These are phyloP conservation scores for Cichladusa arquata DNA, from an alignment of 2,113 vertebrate species.

Conservation along the genomic window DNA sequence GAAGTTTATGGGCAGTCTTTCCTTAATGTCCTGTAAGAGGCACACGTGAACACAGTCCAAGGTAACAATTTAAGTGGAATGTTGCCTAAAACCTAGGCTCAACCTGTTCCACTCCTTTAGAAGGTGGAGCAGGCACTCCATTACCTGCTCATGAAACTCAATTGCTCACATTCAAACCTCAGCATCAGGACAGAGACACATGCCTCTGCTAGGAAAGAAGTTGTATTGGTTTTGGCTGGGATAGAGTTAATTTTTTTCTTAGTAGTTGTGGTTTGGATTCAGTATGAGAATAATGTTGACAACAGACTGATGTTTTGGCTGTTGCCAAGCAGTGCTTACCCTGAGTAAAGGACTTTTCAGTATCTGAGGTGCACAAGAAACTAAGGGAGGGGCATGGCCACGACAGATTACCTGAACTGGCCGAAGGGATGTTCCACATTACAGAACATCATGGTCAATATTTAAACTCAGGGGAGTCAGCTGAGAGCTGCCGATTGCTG, in stretches of 20 bases:
- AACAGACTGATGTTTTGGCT: neutral
- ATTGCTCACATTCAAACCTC: neutral
- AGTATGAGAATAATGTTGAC: neutral
- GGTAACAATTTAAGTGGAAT: constrained; percentile 29
- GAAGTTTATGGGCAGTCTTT: neutral
- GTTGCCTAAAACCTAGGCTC: neutral
- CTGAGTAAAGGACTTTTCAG: neutral
- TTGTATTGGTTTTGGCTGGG: neutral
- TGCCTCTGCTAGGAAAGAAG: neutral
- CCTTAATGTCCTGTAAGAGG: neutral
- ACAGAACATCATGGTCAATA: neutral
- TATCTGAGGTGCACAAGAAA: neutral
- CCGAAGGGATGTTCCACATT: neutral
- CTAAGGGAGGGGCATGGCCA: neutral
- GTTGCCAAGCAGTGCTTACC: neutral
- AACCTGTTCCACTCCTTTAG: constrained; percentile 5
- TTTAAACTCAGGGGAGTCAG: neutral
- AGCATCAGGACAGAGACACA: neutral
- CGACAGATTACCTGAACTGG: neutral
- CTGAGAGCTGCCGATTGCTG: neutral
- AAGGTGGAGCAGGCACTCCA: neutral
- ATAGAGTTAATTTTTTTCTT: neutral
- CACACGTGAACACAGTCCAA: neutral
- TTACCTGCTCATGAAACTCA: neutral
- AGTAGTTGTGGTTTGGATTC: neutral